Evolutionary conservation across 2,113 vertebrate species (phyloP).

Genomic region (Piaya cayana): DNA sequence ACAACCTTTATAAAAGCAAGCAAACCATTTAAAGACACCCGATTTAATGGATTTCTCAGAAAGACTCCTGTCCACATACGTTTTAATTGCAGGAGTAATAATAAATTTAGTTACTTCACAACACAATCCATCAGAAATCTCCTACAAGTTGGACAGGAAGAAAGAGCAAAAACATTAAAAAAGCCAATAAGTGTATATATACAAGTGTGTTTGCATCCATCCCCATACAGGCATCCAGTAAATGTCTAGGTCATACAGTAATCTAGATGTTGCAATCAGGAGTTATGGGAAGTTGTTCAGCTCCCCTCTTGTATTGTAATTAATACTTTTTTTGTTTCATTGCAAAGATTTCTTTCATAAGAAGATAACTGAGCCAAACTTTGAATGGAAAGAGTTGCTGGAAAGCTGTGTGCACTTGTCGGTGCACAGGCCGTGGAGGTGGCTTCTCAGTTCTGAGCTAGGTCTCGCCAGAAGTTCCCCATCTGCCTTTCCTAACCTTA

Average conservation of each 20-base stretch:
- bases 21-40: neutral
- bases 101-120: neutral
- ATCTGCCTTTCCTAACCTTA: neutral
- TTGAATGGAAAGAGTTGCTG: neutral
- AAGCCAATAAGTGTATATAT: rapidly evolving
- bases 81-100: neutral
- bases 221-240: neutral
- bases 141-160: neutral
- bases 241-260: neutral
- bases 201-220: neutral
- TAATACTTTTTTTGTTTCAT: neutral
- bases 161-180: neutral
- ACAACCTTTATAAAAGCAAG: neutral
- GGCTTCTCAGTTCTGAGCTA: neutral
- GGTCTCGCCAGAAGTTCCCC: neutral
- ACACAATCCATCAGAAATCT: neutral
- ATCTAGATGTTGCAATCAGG: neutral
- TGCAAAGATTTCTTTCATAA: rapidly evolving
- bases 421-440: neutral
- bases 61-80: neutral
- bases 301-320: neutral
- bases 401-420: neutral
- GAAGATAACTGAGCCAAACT: neutral
- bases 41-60: slow-evolving; percentile 31
- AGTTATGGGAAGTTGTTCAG: neutral